These are phyloP conservation scores for Drosophila mulleri DNA, from an alignment of 2,888 invertebrate genomes.

Conservation along the genomic window DNA sequence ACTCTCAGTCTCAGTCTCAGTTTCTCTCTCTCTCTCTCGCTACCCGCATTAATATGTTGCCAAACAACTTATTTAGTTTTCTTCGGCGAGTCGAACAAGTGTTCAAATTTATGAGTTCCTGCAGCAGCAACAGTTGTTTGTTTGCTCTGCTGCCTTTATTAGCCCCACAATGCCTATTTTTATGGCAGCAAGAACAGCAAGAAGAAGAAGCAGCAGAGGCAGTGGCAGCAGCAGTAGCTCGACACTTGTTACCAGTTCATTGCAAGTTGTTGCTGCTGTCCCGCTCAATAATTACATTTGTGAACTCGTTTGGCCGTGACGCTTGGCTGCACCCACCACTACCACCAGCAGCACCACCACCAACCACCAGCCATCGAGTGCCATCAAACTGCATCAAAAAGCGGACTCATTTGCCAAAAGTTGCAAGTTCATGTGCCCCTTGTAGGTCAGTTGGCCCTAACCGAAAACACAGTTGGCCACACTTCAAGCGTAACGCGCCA, in stretches of 20 bases:
- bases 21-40: neutral
- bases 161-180: constrained; percentile 44
- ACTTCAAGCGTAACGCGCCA: constrained; percentile 61
- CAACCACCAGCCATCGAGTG: constrained; percentile 1
- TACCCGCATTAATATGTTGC: constrained; percentile 16
- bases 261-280: constrained; percentile 33
- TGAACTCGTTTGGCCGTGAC: constrained; percentile 39
- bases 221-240: neutral
- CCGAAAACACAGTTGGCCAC: constrained; percentile 30
- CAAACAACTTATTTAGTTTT: constrained; percentile 57
- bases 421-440: constrained; percentile 61
- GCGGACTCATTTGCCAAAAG: constrained; percentile 52
- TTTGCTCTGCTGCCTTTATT: constrained; percentile 36
- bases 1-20: constrained; percentile 1
- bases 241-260: constrained; percentile 62
- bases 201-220: neutral
- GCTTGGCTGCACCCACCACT: constrained; percentile 52
- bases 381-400: constrained; percentile 51
- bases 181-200: constrained; percentile 7
- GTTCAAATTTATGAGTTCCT: constrained; percentile 60
- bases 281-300: constrained; percentile 60
- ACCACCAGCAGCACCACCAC: constrained; percentile 1
- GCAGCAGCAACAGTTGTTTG: constrained; percentile 52
- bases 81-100: constrained; percentile 41
- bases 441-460: constrained; percentile 51